phyloP scores from a whole-genome alignment of 2,888 invertebrate species.

The Macrosiphum euphorbiae region DNA sequence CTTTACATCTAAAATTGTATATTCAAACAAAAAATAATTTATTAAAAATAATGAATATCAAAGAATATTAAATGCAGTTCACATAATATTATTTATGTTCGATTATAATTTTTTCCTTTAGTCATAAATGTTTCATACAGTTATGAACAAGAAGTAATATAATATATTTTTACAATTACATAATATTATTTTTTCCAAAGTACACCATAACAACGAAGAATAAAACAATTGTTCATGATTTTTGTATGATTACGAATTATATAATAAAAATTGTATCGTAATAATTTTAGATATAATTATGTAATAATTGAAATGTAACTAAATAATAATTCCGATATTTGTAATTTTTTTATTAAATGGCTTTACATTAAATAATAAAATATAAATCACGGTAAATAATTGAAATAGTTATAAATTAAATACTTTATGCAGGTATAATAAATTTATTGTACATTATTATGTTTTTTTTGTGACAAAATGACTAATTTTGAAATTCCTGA shows the following conservation, averaged over 20 bases:
- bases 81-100: background rate
- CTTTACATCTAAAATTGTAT: background rate
- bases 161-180: background rate
- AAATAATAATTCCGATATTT: background rate
- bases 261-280: background rate
- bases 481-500: background rate
- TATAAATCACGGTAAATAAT: background rate
- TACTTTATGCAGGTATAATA: background rate
- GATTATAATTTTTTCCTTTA: background rate
- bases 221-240: background rate
- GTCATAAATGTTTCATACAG: background rate
- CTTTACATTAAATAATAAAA: background rate
- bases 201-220: background rate
- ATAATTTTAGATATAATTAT: background rate
- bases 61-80: background rate
- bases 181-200: background rate
- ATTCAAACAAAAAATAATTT: background rate
- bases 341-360: background rate
- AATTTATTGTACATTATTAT: background rate
- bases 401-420: background rate
- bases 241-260: background rate
- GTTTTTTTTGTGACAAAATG: background rate
- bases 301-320: background rate
- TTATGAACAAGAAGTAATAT: background rate
- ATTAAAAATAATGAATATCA: background rate